Percentiles rank a stretch among this genome's conserved stretches.
Conservation (phyloP, 2,797 vertebrate genomes). For the Megaceryle alcyon region DNA sequence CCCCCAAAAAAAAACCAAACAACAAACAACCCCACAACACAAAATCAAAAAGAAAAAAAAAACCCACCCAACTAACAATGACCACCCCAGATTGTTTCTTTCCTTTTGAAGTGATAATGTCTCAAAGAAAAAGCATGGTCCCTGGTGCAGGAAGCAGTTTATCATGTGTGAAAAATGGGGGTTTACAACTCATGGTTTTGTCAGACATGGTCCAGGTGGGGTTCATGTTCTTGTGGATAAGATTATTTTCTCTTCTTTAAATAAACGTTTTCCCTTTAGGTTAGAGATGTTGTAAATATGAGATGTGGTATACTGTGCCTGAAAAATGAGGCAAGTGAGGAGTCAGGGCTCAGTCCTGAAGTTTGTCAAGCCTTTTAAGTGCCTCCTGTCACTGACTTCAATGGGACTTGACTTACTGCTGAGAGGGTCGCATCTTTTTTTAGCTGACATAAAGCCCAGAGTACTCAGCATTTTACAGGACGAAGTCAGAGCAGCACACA, state of each 20-base stretch:
- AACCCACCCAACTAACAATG: background rate
- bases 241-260: background rate
- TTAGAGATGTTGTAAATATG: background rate
- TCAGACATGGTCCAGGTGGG: background rate
- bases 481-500: background rate
- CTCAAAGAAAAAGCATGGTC: background rate
- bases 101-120: background rate
- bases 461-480: background rate
- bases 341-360: background rate
- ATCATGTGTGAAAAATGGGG: background rate
- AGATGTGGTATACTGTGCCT: fast-evolving
- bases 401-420: background rate
- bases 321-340: background rate
- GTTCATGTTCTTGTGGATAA: background rate
- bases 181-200: background rate
- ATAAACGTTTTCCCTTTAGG: background rate
- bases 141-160: background rate
- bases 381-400: background rate
- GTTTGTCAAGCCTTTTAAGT: background rate
- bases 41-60: background rate
- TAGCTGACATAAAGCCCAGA: background rate
- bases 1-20: too few relatives aligned
- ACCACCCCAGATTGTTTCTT: background rate
- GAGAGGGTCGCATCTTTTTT: background rate
- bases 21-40: background rate